Percentiles rank a stretch among this genome's conserved stretches.
phyloP scores from a whole-genome alignment of 2,888 invertebrate genomes.

The Emesis furor region DNA sequence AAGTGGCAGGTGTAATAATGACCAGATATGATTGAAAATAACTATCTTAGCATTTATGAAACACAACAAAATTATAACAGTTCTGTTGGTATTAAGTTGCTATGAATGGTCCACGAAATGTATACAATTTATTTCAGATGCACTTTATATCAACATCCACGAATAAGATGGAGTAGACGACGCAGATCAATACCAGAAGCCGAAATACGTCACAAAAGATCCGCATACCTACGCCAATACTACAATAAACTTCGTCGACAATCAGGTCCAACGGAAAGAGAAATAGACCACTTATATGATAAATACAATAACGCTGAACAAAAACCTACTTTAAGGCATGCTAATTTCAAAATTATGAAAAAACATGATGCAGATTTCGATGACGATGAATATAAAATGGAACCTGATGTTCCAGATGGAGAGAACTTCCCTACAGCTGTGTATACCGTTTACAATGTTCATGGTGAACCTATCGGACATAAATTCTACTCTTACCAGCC shows the following conservation, averaged over 20 bases:
- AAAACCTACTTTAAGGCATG: constrained; percentile 88
- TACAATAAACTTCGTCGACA: constrained; percentile 84
- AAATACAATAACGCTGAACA: constrained; percentile 87
- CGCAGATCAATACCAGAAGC: constrained; percentile 91
- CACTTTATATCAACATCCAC: constrained; percentile 96
- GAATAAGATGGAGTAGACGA: constrained; percentile 96
- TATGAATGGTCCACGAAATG: not conserved
- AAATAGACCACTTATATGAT: constrained; percentile 85
- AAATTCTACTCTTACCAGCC: constrained; percentile 89
- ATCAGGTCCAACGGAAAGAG: constrained; percentile 81
- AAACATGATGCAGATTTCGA: constrained; percentile 86
- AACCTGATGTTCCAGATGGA: constrained; percentile 78
- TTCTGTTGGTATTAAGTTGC: no score
- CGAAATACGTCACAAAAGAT: constrained; percentile 85
- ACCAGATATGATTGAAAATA: no score
- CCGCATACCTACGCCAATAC: constrained; percentile 87
- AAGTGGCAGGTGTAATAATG: no score
- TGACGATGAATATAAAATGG: constrained; percentile 79
- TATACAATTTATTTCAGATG: constrained; percentile 90
- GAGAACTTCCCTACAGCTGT: constrained; percentile 87
- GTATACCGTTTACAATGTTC: constrained; percentile 88
- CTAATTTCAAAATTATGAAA: constrained; percentile 89
- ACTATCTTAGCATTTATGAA: no score
- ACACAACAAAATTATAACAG: no score
- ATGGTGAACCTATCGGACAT: constrained; percentile 90